These are phyloP conservation scores for Asteroscopus sphinx DNA, from an alignment of 2,888 invertebrate species.

Conservation along the genomic window DNA sequence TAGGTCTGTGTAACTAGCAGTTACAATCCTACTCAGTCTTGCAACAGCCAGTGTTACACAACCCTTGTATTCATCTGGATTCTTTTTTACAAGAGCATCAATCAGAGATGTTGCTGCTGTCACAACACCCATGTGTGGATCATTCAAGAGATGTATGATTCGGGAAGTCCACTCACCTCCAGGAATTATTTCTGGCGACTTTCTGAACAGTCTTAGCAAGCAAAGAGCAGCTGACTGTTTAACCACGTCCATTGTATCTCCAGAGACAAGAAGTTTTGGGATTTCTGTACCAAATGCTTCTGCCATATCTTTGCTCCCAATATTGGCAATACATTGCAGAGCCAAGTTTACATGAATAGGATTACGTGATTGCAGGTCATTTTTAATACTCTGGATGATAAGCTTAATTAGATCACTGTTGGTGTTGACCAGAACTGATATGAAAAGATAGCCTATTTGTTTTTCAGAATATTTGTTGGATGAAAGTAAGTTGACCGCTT, in stretches of 20 bases:
- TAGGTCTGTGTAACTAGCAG: conserved; percentile 99
- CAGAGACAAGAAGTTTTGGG: conserved; percentile 99
- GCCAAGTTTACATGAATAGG: conserved; percentile 99
- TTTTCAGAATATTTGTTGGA: conserved; percentile 99
- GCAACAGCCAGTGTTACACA: conserved; percentile 99
- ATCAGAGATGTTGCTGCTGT: conserved; percentile 99
- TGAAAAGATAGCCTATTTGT: conserved; percentile 99
- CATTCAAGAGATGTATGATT: conserved; percentile 99
- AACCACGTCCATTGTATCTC: conserved; percentile 99
- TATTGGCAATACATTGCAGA: conserved; percentile 99
- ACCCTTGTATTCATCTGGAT: conserved; percentile 99
- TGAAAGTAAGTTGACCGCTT: conserved; percentile 99
- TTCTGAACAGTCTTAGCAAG: conserved; percentile 97
- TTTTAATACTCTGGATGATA: conserved; percentile 99
- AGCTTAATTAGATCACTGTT: conserved; percentile 99
- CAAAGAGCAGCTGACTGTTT: conserved; percentile 99
- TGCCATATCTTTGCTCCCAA: conserved; percentile 99
- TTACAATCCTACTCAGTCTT: conserved; percentile 98
- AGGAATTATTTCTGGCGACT: conserved; percentile 98
- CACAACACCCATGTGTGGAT: conserved; percentile 99
- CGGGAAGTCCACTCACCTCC: conserved; percentile 99
- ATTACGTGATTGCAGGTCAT: conserved; percentile 98
- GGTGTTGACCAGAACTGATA: conserved; percentile 99
- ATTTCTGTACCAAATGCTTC: conserved; percentile 99
- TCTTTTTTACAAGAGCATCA: conserved; percentile 99